Percentiles rank a stretch among this genome's conserved stretches.
Conservation (phyloP, 2,888 invertebrate genomes). For the Xestia sexstrigata region DNA sequence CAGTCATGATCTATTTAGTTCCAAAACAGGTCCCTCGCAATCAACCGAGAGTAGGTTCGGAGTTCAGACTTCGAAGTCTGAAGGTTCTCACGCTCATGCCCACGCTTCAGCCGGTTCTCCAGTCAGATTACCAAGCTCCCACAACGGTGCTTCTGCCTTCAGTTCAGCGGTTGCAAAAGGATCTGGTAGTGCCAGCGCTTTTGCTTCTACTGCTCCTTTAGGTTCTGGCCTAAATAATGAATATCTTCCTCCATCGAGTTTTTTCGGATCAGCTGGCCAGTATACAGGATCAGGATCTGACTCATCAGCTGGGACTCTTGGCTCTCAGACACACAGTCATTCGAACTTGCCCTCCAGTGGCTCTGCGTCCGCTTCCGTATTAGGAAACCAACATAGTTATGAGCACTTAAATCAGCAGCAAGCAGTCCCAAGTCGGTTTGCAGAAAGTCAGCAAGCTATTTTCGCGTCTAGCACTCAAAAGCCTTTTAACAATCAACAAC, state of each 20-base stretch:
- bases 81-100: slow-evolving; percentile 31
- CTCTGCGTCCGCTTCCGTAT: slow-evolving; percentile 24
- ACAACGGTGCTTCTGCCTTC: slow-evolving; percentile 30
- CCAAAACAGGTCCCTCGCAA: slow-evolving; percentile 26
- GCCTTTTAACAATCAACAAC: slow-evolving; percentile 69
- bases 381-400: slow-evolving; percentile 15
- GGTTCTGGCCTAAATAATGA: slow-evolving; percentile 69
- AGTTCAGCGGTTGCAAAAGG: slow-evolving; percentile 53
- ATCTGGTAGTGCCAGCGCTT: slow-evolving; percentile 58
- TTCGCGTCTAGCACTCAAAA: slow-evolving; percentile 60
- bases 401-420: slow-evolving; percentile 27
- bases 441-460: slow-evolving; percentile 23
- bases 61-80: slow-evolving; percentile 50
- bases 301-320: slow-evolving; percentile 29
- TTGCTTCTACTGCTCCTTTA: slow-evolving; percentile 58
- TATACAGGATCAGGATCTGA: slow-evolving; percentile 17
- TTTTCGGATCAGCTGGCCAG: slow-evolving; percentile 22
- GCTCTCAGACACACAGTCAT: background rate
- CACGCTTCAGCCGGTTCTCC: slow-evolving; percentile 16
- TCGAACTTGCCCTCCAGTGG: slow-evolving; percentile 28
- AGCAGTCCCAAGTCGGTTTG: slow-evolving; percentile 37
- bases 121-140: slow-evolving; percentile 13
- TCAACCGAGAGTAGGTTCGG: slow-evolving; percentile 49
- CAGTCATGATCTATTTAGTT: slow-evolving; percentile 11
- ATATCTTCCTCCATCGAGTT: slow-evolving; percentile 48